phyloP scores from a whole-genome alignment of 2,888 invertebrate species.

The Laspeyria flexula region DNA sequence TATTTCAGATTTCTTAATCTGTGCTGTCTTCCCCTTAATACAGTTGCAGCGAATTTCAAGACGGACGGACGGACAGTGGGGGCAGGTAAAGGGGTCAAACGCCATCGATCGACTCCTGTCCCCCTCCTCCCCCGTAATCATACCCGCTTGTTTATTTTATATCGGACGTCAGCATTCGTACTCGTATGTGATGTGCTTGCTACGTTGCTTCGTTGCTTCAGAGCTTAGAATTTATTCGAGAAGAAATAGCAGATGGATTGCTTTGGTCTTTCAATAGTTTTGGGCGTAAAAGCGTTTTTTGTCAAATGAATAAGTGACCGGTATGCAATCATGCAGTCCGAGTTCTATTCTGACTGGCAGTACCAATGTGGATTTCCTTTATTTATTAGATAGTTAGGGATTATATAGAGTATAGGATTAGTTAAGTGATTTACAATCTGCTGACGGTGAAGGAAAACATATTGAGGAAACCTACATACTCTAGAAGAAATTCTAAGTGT shows the following conservation, averaged over 20 bases:
- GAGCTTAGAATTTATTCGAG: neutral
- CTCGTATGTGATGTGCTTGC: slow-evolving; percentile 29
- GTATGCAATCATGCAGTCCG: too few species aligned
- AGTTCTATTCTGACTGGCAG: too few species aligned
- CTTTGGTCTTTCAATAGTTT: too few species aligned
- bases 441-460: too few species aligned
- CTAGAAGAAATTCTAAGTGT: too few species aligned
- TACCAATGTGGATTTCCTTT: too few species aligned
- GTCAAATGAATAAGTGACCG: neutral
- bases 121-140: slow-evolving; percentile 43
- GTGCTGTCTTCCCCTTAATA: slow-evolving; percentile 60
- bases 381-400: too few species aligned
- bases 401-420: too few species aligned
- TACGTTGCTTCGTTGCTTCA: neutral
- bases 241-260: too few species aligned
- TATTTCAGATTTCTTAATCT: slow-evolving; percentile 4
- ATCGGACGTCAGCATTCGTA: slow-evolving; percentile 41
- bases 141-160: slow-evolving; percentile 51
- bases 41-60: slow-evolving; percentile 71
- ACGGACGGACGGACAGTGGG: slow-evolving; percentile 65
- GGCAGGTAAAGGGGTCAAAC: slow-evolving; percentile 84
- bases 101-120: slow-evolving; percentile 80
- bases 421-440: too few species aligned
- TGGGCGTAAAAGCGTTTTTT: too few species aligned
- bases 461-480: too few species aligned